Evolutionary conservation across 1,140 invertebrate species (phyloP).

Genomic region (Listronotus oregonensis): DNA sequence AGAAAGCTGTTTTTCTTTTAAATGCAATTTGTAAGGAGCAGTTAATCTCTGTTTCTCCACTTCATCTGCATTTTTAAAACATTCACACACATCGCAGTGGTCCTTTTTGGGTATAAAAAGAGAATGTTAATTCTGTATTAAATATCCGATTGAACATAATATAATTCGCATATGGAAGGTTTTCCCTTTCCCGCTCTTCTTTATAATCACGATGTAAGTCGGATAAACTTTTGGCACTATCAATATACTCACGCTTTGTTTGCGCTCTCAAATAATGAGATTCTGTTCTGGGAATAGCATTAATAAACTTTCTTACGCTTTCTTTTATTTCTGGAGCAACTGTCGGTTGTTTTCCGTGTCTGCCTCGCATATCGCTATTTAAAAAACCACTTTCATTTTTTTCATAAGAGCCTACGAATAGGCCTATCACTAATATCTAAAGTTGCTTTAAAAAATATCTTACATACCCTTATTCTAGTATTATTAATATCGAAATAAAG

Average conservation of each 20-base stretch:
- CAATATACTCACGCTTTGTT: too few species aligned
- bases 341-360: constrained; percentile 13
- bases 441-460: constrained; percentile 33
- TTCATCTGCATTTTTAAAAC: constrained; percentile 47
- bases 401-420: constrained; percentile 20
- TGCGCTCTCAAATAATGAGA: too few species aligned
- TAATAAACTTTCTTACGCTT: constrained; percentile 33
- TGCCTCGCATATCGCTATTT: constrained; percentile 17
- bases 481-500: constrained; percentile 28
- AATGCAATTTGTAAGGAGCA: constrained; percentile 46
- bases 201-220: constrained; percentile 17
- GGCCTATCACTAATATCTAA: constrained; percentile 30
- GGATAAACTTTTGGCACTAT: too few species aligned
- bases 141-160: constrained; percentile 42
- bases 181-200: constrained; percentile 16
- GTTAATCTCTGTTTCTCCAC: constrained; percentile 39
- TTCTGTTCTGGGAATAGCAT: constrained; percentile 22
- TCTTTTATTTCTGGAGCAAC: constrained; percentile 32
- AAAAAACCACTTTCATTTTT: constrained; percentile 14
- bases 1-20: constrained; percentile 39
- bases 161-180: constrained; percentile 24
- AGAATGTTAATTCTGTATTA: constrained; percentile 51
- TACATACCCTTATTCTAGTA: constrained; percentile 30
- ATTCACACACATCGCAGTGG: constrained; percentile 51
- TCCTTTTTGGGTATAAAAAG: constrained; percentile 56